phyloP scores from a whole-genome alignment of 2,888 invertebrate species.

The Pseudolycoriella hygida region DNA sequence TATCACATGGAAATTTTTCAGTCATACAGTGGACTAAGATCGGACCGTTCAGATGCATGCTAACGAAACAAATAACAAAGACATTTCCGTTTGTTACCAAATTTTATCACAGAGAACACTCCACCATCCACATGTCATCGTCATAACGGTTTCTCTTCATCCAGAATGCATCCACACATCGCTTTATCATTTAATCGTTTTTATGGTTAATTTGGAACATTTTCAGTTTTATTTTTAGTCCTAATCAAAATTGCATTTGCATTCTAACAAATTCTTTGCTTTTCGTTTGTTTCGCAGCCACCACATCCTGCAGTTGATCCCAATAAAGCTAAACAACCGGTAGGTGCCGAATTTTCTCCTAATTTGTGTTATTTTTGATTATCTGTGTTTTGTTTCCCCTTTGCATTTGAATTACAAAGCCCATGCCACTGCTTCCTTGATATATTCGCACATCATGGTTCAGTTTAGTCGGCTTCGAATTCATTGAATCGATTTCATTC shows the following conservation, averaged over 20 bases:
- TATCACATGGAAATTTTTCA: not conserved
- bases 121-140: too few relatives aligned
- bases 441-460: not conserved
- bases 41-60: not conserved
- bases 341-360: slow-evolving; percentile 31
- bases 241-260: not conserved
- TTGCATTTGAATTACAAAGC: too few relatives aligned
- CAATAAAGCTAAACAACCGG: slow-evolving; percentile 43
- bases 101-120: too few relatives aligned
- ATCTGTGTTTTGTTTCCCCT: slow-evolving; percentile 10
- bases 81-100: not conserved
- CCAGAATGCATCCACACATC: not conserved
- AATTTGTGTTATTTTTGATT: slow-evolving; percentile 12
- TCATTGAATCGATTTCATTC: too few relatives aligned
- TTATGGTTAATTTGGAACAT: not conserved
- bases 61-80: not conserved
- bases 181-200: not conserved
- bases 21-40: not conserved
- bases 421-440: not conserved
- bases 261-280: slow-evolving; percentile 1
- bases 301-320: slow-evolving; percentile 41
- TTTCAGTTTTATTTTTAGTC: not conserved
- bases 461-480: not conserved
- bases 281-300: slow-evolving; percentile 32
- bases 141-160: not conserved